These are phyloP conservation scores for Guaruba guarouba DNA, from an alignment of 2,113 vertebrate genomes.

Conservation along the genomic window DNA sequence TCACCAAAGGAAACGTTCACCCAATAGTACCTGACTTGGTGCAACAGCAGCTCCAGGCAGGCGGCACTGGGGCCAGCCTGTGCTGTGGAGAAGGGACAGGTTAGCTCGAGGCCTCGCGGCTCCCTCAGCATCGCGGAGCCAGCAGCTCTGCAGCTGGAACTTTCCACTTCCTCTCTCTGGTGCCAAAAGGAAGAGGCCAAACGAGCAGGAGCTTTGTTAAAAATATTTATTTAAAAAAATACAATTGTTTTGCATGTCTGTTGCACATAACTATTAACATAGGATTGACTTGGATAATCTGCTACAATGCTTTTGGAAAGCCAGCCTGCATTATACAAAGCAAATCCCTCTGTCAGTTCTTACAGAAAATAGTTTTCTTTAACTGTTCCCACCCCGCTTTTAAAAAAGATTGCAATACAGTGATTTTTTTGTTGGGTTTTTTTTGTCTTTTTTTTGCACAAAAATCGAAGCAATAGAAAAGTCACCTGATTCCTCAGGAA, in stretches of 20 bases:
- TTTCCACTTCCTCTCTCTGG: not conserved
- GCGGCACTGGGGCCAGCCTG: not conserved
- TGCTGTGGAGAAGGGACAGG: not conserved
- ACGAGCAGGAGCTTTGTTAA: slow-evolving; percentile 67
- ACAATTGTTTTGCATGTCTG: slow-evolving; percentile 77
- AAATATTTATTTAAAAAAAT: slow-evolving; percentile 87
- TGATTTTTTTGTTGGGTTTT: not conserved
- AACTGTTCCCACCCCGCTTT: slow-evolving; percentile 45
- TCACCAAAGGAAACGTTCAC: not conserved
- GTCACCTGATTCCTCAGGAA: slow-evolving; percentile 64
- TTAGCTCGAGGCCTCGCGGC: not conserved
- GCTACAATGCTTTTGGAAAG: slow-evolving; percentile 76
- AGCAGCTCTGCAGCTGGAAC: not conserved
- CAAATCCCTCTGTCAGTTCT: slow-evolving; percentile 75
- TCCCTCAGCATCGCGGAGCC: not conserved
- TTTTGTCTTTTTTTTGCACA: slow-evolving; percentile 61
- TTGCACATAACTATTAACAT: slow-evolving; percentile 76
- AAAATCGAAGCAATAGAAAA: slow-evolving; percentile 69
- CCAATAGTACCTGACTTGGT: not conserved
- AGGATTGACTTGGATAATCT: slow-evolving; percentile 71
- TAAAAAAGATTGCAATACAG: slow-evolving; percentile 65
- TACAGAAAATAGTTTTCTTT: slow-evolving; percentile 72
- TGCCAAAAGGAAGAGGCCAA: not conserved
- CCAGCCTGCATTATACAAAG: slow-evolving; percentile 75
- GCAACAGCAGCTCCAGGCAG: not conserved